Base-by-base conservation (phyloP, 2,113 vertebrate species). In the Tylochromis polylepis region DNA sequence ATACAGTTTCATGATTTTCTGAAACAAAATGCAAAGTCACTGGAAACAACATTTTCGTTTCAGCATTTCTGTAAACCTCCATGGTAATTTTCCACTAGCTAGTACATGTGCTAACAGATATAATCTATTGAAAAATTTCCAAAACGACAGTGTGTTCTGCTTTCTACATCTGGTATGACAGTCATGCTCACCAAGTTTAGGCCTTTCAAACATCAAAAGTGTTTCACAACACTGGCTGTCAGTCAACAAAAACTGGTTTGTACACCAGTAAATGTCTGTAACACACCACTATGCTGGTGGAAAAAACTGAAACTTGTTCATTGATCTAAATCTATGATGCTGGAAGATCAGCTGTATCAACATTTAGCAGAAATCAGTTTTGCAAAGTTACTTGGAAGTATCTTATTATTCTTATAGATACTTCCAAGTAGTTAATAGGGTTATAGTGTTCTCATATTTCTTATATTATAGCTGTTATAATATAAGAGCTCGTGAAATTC, bases 191-290 rank as follows among this genome's bases (percentile, higher is more conserved):
- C 59, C 2, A 29, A 53, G 46, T 22, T 59, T 58, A 46, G 36
- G 14, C 36, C 8, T 70, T 34, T 82, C 22, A 80, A 22, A 29
- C 51, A 87, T 77, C 6, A 29, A 60, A 84, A 34, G 3, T 8
- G 29, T 86, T 77, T 83, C 4, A 10, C 43, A 87, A 84, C 36
- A 11, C 38, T 22, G 18, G 41, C 46, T 75, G 77, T 49, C 79
- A 43, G 38, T 62, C 41, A 57, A 3, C 24, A 53, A 29, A 51
- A 91, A 88, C 85, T 34, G 84, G 84, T 92, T 83, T 79, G 58
- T 29, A 2, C 4, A 18, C 29, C 12, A 10, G 15, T 36, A 38
- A 51, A 51, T 59, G 22, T 36, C 14, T 82, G 36, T 9, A 20
- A 80, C 3, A 15, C 18, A 79, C 12, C 65, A 22, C 31, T 7